Evolutionary conservation across 2,113 vertebrate genomes (phyloP).

Genomic region (Lontra canadensis): DNA sequence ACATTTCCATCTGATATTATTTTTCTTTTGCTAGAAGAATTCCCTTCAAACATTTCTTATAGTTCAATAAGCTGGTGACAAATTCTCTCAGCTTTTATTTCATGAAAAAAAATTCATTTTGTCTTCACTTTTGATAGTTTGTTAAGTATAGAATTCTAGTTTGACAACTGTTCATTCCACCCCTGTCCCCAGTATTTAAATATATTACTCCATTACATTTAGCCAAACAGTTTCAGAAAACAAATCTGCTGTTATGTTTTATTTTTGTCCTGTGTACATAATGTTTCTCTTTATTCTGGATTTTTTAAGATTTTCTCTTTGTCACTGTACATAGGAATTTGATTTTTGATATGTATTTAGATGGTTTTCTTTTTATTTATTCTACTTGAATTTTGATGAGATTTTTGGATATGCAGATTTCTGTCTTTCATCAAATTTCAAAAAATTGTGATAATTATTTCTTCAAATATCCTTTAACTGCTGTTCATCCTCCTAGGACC

Average conservation of each 20-base stretch:
- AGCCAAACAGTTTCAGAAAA: neutral
- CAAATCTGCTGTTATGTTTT: neutral
- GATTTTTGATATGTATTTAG: neutral
- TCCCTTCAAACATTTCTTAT: neutral
- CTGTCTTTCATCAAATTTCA: neutral
- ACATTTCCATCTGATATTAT: neutral
- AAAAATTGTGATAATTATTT: neutral
- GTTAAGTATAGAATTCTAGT: neutral
- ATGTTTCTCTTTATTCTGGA: neutral
- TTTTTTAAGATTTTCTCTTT: neutral
- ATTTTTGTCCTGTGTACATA: neutral
- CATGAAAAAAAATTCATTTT: neutral
- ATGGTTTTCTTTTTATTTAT: neutral
- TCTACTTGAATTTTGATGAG: neutral
- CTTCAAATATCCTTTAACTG: neutral
- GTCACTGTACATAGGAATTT: neutral
- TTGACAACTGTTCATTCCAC: neutral
- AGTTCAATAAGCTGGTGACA: neutral
- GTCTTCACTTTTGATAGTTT: neutral
- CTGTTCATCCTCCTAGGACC: neutral
- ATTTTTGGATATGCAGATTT: neutral
- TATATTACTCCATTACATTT: neutral
- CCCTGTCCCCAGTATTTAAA: neutral
- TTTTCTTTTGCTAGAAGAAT: neutral
- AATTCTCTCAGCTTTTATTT: neutral